phyloP scores from a whole-genome alignment of 23 tunicate genomes.

The Halocynthia aurantium region DNA sequence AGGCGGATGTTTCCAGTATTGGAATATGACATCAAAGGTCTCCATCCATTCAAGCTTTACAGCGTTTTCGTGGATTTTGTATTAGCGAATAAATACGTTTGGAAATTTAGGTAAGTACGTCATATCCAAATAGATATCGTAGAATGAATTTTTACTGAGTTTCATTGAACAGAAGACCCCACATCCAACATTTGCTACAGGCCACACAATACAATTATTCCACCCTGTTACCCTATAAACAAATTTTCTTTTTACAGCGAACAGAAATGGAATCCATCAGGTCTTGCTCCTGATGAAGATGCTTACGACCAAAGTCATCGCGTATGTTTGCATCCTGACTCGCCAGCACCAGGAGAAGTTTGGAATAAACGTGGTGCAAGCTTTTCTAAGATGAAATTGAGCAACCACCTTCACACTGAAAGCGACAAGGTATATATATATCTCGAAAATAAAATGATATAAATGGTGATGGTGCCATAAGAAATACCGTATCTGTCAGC shows the following conservation, averaged over 20 bases:
- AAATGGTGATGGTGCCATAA: too few species aligned
- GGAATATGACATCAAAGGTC: constrained; percentile 42
- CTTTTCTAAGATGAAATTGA: constrained; percentile 35
- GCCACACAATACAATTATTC: background rate
- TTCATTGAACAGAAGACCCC: too few species aligned
- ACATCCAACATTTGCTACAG: background rate
- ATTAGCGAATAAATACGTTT: constrained; percentile 33
- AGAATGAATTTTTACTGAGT: background rate
- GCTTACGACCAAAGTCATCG: constrained; percentile 26
- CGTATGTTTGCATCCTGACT: constrained; percentile 41
- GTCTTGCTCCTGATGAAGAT: constrained; percentile 32
- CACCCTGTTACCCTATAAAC: background rate
- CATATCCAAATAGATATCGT: background rate
- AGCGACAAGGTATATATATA: constrained; percentile 31
- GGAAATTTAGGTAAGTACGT: constrained; percentile 39
- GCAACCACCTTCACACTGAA: constrained; percentile 45
- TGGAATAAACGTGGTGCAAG: constrained; percentile 53
- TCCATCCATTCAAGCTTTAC: constrained; percentile 38
- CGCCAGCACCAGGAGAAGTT: constrained; percentile 46
- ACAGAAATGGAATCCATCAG: constrained; percentile 38
- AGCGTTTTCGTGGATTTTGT: constrained; percentile 45
- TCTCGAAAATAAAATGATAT: too few species aligned
- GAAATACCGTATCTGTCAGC: too few species aligned
- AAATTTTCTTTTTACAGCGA: constrained; percentile 3
- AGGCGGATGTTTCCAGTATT: constrained; percentile 53